These are phyloP conservation scores for Drosophila pseudotalamancana DNA, from an alignment of 2,888 invertebrate genomes.

Conservation along the genomic window DNA sequence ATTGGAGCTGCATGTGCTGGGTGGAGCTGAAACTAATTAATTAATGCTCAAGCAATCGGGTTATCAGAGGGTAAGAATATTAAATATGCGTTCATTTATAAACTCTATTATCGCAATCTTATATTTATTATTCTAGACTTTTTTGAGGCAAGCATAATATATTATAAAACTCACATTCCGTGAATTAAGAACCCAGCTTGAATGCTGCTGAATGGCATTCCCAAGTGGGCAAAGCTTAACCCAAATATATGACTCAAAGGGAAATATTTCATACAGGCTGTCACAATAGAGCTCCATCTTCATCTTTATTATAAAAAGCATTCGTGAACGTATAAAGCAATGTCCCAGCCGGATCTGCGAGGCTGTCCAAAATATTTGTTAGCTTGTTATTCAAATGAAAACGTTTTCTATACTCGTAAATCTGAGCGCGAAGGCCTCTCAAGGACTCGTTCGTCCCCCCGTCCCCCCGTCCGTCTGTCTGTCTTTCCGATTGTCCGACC, in stretches of 20 bases:
- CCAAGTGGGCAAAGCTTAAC: constrained; percentile 24
- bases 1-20: no score
- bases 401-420: constrained; percentile 66
- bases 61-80: no score
- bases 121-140: background rate
- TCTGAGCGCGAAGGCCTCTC: constrained; percentile 55
- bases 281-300: constrained; percentile 43
- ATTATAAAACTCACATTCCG: constrained; percentile 1
- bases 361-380: constrained; percentile 62
- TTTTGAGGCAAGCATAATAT: background rate
- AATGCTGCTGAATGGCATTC: constrained; percentile 20
- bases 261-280: constrained; percentile 49
- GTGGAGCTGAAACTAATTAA: no score
- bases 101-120: no score
- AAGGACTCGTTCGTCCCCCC: constrained; percentile 62
- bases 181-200: constrained; percentile 24
- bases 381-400: constrained; percentile 71
- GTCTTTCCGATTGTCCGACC: constrained; percentile 12
- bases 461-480: constrained; percentile 3
- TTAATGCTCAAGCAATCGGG: no score
- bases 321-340: constrained; percentile 30
- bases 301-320: constrained; percentile 32
- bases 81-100: no score
- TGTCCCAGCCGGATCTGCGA: constrained; percentile 36
- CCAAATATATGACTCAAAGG: constrained; percentile 34